Evolutionary conservation across 2,113 vertebrate genomes (phyloP), one percentile per base, ranked within the genome.

Genomic region (Urocolius indicus): DNA sequence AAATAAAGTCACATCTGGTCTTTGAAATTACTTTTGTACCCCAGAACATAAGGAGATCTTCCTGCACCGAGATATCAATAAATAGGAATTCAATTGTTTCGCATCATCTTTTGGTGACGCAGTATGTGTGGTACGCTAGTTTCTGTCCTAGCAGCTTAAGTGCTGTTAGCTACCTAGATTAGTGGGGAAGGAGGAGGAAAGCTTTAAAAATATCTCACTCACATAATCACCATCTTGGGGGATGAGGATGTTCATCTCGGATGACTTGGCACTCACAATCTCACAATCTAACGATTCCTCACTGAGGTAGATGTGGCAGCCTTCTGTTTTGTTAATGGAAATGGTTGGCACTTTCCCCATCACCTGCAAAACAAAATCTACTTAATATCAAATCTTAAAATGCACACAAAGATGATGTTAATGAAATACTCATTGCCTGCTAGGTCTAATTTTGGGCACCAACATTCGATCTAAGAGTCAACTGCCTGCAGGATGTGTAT

Each of bases 241-340:
- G 85, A 99, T 93, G 55, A 99, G 97, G 79, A 99, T 97, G 95
- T 99, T 99, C 99, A 99, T 99, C 98, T 99, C 99, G 0, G 99
- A 99, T 84, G 99, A 99, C 94, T 98, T 99, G 97, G 99, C 99
- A 82, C 99, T 99, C 97, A 99, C 98, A 49, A 99, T 98, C 97
- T 99, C 98, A 96, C 99, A 99, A 89, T 97, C 97, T 71, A 99
- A 94, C 2, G 99, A 98, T 5, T 98, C 98, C 74, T 99, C 98
- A 59, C 99, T 99, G 97, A 99, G 97, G 98, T 99, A 99, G 78
- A 99, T 96, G 83, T 99, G 99, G 95, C 99, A 99, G 63, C 99
- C 99, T 92, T 99, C 99, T 18, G 99, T 99, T 97, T 99, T 99
- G 96, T 99, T 99, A 95, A 99, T 99, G 91, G 99, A 99, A 94